These are phyloP conservation scores for Molanna angustata DNA, from an alignment of 2,888 invertebrate species.

Conservation along the genomic window DNA sequence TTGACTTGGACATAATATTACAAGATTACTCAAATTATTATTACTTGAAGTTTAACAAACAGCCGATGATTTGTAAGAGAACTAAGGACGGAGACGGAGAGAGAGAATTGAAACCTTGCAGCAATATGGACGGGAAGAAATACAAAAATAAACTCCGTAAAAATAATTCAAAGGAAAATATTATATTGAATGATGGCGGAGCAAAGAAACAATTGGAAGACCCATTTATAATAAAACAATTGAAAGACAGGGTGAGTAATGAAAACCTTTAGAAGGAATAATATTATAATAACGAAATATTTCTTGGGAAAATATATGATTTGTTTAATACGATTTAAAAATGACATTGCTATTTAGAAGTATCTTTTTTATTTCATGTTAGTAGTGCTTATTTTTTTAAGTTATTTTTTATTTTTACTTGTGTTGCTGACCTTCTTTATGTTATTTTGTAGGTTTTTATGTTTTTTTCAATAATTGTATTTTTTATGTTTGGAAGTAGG, in stretches of 20 bases:
- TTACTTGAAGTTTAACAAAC: slow-evolving; percentile 79
- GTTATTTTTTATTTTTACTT: too few species aligned
- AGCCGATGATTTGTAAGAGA: slow-evolving; percentile 76
- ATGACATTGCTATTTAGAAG: too few species aligned
- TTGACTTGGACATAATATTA: slow-evolving; percentile 83
- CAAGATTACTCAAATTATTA: slow-evolving; percentile 89
- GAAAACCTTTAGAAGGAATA: too few species aligned
- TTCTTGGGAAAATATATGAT: too few species aligned
- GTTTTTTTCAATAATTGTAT: too few species aligned
- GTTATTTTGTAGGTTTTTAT: too few species aligned
- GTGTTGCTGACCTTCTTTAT: too few species aligned
- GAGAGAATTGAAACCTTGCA: slow-evolving; percentile 15
- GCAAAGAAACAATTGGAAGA: slow-evolving; percentile 9
- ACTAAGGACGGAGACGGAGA: slow-evolving; percentile 37
- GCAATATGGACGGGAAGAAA: slow-evolving; percentile 9
- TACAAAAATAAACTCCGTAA: slow-evolving; percentile 1
- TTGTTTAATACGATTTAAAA: too few species aligned
- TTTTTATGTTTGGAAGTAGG: too few species aligned
- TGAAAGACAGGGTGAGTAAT: slow-evolving; percentile 14
- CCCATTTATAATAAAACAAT: slow-evolving; percentile 16
- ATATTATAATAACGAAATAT: too few species aligned
- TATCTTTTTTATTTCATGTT: too few species aligned
- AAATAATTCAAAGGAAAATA: slow-evolving; percentile 12
- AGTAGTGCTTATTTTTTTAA: too few species aligned
- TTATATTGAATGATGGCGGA: slow-evolving; percentile 6